Base-by-base conservation (phyloP, 2,797 vertebrate genomes). In the Clarias fuscus region DNA sequence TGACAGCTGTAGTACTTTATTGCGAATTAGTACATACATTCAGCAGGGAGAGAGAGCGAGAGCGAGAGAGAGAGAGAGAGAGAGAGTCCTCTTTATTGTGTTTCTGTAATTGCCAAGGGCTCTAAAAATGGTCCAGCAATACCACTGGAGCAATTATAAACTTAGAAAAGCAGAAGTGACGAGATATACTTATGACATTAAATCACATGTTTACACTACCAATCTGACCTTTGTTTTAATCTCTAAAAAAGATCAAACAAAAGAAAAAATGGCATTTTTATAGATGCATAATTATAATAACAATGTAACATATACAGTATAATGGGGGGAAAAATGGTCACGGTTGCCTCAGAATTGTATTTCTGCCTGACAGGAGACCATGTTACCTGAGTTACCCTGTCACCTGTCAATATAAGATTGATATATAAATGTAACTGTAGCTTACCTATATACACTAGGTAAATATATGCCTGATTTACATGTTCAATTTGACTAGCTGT, bases 1-100 rank as follows among this genome's bases (percentile, higher is more conserved):
- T 97, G 97, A 98, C 97, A 98, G 97, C 97, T 98, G 97, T 97
- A 98, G 97, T 96, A 97, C 97, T 98, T 98, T 97, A 98, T 98
- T 97, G 97, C 93, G 95, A 97, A 98, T 98, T 98, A 98, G 97
- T 97, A 97, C 97, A 98, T 98, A 98, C 96, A 96, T 98, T 97
- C 97, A 96, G 96, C 96, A 96, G 62, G n/a, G 85, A 84, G 68
- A 83, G 64, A 62, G 78, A 82, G 71, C 75, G 72, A 86, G 64
- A 84, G 70, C 84, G 73, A 83, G 86, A 84, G 76, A 85, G 65
- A 88, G 43, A 70, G 22, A 77, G 79, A 81, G 78, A 67, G 72
- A 59, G 64, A 75, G n/a, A 85, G 24, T 40, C 73, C 71, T 96
- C 95, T 96, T 97, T 96, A 97, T 97, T 98, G 97, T 98, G 97